Evolutionary conservation across 2,797 vertebrate species (phyloP).

Genomic region (Valencia hispanica): DNA sequence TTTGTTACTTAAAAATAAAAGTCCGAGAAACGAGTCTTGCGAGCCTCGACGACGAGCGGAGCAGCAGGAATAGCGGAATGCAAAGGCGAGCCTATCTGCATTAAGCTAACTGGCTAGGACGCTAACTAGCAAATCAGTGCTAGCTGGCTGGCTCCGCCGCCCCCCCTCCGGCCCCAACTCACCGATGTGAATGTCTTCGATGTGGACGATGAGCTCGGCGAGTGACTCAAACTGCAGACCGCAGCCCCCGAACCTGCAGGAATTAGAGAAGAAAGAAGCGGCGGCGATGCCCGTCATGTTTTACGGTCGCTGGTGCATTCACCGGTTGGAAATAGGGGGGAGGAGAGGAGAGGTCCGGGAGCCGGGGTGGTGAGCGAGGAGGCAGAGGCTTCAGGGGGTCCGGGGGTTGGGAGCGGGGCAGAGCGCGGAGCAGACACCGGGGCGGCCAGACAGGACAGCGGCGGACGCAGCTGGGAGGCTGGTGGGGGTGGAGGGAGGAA

Average conservation of each 20-base stretch:
- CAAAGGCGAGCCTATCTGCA: slow-evolving; percentile 30
- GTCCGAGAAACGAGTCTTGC: not conserved
- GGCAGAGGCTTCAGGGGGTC: slow-evolving; percentile 71
- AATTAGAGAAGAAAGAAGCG: slow-evolving; percentile 98
- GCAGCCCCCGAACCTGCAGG: slow-evolving; percentile 96
- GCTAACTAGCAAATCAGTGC: slow-evolving; percentile 42
- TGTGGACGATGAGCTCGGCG: slow-evolving; percentile 97
- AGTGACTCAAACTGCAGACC: slow-evolving; percentile 94
- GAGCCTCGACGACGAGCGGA: slow-evolving; percentile 23
- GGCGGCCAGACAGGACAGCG: slow-evolving; percentile 78
- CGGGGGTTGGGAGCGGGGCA: slow-evolving; percentile 67
- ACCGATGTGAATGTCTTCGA: slow-evolving; percentile 99
- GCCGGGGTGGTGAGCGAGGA: slow-evolving; percentile 74
- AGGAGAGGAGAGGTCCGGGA: slow-evolving; percentile 32
- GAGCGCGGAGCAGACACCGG: slow-evolving; percentile 75
- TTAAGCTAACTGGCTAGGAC: slow-evolving; percentile 56
- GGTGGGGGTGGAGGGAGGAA: slow-evolving; percentile 72
- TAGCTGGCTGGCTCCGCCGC: slow-evolving; percentile 49
- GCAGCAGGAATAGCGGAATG: slow-evolving; percentile 69
- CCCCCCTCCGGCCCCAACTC: slow-evolving; percentile 77
- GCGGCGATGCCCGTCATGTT: slow-evolving; percentile 91
- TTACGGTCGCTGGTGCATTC: slow-evolving; percentile 77
- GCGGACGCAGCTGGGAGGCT: slow-evolving; percentile 84
- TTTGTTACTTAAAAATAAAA: not conserved
- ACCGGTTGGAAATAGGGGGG: slow-evolving; percentile 57